phyloP scores from a whole-genome alignment of 1,140 invertebrate genomes.

The Lerema accius region DNA sequence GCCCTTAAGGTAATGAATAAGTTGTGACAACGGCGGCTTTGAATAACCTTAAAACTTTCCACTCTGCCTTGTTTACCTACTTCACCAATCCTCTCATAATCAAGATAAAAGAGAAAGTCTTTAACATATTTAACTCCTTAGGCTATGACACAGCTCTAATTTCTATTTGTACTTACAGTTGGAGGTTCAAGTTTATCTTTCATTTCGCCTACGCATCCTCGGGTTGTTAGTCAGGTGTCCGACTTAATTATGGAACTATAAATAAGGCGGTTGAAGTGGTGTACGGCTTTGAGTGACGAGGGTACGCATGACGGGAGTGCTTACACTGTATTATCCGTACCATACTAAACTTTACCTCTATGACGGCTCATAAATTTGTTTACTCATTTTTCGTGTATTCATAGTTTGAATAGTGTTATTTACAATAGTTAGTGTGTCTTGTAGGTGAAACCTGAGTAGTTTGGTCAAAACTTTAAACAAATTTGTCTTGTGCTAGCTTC shows the following conservation, averaged over 20 bases:
- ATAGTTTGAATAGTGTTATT: too few species aligned
- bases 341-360: constrained; percentile 6
- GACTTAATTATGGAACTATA: constrained; percentile 33
- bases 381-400: constrained; percentile 1
- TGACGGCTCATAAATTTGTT: constrained; percentile 4
- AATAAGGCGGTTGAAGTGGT: constrained; percentile 19
- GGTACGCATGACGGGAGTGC: constrained; percentile 12
- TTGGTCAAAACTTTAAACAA: too few species aligned
- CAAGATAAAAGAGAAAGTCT: too few species aligned
- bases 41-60: too few species aligned
- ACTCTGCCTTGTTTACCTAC: too few species aligned
- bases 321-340: constrained; percentile 15
- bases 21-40: too few species aligned
- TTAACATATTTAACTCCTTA: too few species aligned
- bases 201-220: constrained; percentile 21
- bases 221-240: constrained; percentile 30
- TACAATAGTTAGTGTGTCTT: too few species aligned
- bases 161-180: not conserved
- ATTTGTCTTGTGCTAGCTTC: too few species aligned
- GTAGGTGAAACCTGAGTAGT: too few species aligned
- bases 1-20: too few species aligned
- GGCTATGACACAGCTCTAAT: not conserved
- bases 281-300: constrained; percentile 28
- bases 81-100: too few species aligned
- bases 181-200: not conserved